Conservation (phyloP, 2,113 vertebrate genomes). For the Rhodinocichla rosea region DNA sequence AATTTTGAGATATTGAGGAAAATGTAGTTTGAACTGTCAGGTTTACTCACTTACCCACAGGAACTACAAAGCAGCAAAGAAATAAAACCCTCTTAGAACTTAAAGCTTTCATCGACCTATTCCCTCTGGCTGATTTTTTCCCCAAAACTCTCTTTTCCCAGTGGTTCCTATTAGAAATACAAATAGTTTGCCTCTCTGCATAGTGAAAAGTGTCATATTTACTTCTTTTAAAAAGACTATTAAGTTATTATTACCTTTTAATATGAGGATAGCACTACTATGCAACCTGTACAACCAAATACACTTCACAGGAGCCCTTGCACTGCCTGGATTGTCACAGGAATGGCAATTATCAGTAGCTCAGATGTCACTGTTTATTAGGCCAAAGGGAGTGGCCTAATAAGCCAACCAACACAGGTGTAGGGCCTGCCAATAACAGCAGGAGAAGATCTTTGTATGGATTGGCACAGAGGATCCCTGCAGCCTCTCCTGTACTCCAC, state of each 20-base stretch:
- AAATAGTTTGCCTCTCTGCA: slow-evolving; percentile 22
- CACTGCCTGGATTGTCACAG: neutral
- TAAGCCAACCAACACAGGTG: neutral
- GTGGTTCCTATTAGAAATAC: slow-evolving; percentile 32
- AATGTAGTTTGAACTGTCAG: slow-evolving; percentile 58
- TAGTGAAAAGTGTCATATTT: neutral
- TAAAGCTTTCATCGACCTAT: slow-evolving; percentile 22
- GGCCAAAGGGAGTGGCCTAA: neutral
- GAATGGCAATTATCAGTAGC: neutral
- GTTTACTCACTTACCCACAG: slow-evolving; percentile 51
- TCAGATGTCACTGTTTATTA: neutral
- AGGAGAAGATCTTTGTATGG: neutral
- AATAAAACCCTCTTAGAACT: slow-evolving; percentile 41
- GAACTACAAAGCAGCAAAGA: slow-evolving; percentile 54
- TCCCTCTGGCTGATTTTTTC: neutral
- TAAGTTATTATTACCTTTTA: neutral
- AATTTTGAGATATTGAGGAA: slow-evolving; percentile 54
- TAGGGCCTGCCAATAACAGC: neutral
- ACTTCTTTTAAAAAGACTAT: neutral
- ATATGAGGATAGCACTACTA: neutral
- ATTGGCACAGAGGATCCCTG: neutral
- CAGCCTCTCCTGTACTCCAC: neutral
- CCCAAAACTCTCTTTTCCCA: slow-evolving; percentile 14
- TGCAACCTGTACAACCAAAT: neutral
- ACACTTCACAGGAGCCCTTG: neutral